Conservation (phyloP, 2,888 invertebrate genomes). For the Chloromyia formosa region DNA sequence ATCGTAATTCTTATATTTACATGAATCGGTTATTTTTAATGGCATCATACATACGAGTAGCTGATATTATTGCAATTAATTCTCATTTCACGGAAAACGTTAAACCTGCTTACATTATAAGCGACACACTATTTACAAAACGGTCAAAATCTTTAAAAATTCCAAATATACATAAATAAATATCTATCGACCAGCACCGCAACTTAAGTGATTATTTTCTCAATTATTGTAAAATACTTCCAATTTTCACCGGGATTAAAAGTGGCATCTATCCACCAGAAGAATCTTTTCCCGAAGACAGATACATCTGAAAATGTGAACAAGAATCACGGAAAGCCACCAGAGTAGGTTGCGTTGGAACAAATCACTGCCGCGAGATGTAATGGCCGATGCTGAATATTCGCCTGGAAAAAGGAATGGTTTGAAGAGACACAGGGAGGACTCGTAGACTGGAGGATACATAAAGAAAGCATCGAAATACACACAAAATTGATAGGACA, state of each 20-base stretch:
- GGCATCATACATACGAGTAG: constrained; percentile 7
- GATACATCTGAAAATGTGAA: no score
- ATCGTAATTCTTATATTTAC: constrained; percentile 27
- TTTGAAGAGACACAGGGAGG: constrained; percentile 8
- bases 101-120: constrained; percentile 12
- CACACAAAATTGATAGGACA: background rate
- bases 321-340: background rate
- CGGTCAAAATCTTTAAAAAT: background rate
- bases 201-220: background rate
- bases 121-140: constrained; percentile 29
- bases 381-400: constrained; percentile 64
- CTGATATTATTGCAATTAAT: background rate
- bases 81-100: background rate
- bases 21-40: background rate
- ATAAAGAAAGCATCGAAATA: no score
- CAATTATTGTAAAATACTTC: no score
- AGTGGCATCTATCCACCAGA: no score
- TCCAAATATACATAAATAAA: background rate
- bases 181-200: constrained; percentile 23
- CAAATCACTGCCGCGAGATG: constrained; percentile 56
- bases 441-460: no score
- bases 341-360: constrained; percentile 5
- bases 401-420: constrained; percentile 62
- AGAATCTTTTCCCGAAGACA: no score
- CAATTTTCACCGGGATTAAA: background rate